A percentile compares a stretch with the other conserved stretches of the same genome.
These are phyloP conservation scores for Mycalesis mineus DNA, from an alignment of 2,888 invertebrate genomes.

Conservation along the genomic window DNA sequence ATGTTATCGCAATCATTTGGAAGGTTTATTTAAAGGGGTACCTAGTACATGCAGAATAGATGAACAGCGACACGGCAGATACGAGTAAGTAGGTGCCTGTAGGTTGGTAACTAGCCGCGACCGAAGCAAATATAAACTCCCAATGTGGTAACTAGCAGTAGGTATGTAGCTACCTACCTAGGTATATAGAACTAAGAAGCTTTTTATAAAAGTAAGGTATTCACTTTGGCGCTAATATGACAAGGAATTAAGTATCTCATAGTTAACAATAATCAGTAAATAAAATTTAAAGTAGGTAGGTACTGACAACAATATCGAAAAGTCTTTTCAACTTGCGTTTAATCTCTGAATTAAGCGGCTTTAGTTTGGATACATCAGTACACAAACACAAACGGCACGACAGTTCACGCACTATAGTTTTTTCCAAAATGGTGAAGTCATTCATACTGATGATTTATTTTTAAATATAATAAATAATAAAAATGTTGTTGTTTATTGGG, in stretches of 20 bases:
- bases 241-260: no score
- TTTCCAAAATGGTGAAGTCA: constrained; percentile 63
- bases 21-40: no score
- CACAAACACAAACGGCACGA: constrained; percentile 70
- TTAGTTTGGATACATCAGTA: constrained; percentile 66
- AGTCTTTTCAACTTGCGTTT: constrained; percentile 67
- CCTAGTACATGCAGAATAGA: no score
- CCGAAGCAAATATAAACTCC: neutral
- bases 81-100: no score
- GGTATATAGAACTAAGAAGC: no score
- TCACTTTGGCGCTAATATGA: no score
- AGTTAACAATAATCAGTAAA: neutral
- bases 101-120: no score
- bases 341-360: constrained; percentile 62
- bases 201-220: no score
- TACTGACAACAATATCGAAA: constrained; percentile 61
- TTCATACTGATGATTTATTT: constrained; percentile 51
- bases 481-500: constrained; percentile 28
- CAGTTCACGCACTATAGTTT: constrained; percentile 68
- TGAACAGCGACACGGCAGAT: no score
- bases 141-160: no score
- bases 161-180: no score
- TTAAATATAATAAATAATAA: constrained; percentile 17
- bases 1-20: no score
- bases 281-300: constrained; percentile 1